Evolutionary conservation across 2,888 invertebrate species (phyloP).

Genomic region (Lochmaea crataegi): DNA sequence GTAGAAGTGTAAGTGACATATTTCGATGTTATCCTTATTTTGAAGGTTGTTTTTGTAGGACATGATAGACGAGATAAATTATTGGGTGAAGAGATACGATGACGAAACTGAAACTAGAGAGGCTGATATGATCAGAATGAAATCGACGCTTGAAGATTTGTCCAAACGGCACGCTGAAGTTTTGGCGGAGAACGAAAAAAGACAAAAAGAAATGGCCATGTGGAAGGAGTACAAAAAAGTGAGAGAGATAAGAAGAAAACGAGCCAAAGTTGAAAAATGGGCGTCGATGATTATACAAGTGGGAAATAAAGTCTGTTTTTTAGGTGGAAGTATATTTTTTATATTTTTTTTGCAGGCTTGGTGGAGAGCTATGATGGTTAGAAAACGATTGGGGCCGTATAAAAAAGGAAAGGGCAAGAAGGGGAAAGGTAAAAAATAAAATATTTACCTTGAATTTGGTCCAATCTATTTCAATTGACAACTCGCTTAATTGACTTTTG

Average conservation of each 20-base stretch:
- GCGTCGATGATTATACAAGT: conserved; percentile 56
- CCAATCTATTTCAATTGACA: conserved; percentile 42
- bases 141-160: conserved; percentile 50
- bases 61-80: conserved; percentile 52
- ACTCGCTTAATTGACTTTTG: conserved; percentile 52
- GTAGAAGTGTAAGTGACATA: conserved; percentile 45
- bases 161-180: conserved; percentile 46
- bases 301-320: neutral
- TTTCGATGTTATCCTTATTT: neutral
- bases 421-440: conserved; percentile 37
- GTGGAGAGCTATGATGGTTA: conserved; percentile 57
- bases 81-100: conserved; percentile 59
- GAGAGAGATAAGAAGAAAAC: conserved; percentile 47
- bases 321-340: neutral
- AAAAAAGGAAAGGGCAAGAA: conserved; percentile 51
- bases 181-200: conserved; percentile 46
- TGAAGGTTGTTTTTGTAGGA: conserved; percentile 46
- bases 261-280: conserved; percentile 36
- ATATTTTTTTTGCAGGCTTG: conserved; percentile 50
- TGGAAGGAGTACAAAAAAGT: conserved; percentile 51
- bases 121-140: conserved; percentile 50
- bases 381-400: conserved; percentile 54
- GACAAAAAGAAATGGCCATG: conserved; percentile 51
- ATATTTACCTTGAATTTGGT: conserved; percentile 43
- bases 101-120: conserved; percentile 55